Evolutionary conservation across 30 jellyfish, hydroid and myxozoan species (phyloP), one percentile per base, ranked within the genome.

Genomic region (Turritopsis rubra): DNA sequence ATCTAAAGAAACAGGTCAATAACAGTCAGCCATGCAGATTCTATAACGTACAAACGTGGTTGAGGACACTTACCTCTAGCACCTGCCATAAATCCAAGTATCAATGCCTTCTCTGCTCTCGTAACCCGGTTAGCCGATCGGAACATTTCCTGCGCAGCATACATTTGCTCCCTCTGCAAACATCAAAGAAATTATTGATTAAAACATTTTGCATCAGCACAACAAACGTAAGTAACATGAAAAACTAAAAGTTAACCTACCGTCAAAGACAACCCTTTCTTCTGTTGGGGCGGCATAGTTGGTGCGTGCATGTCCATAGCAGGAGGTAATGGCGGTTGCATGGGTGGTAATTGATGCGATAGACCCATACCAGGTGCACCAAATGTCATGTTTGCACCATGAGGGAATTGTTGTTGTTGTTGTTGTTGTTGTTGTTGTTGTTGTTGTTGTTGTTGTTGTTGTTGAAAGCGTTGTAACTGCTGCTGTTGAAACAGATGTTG

Each of bases 31-130:
- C n/a, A 68, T n/a, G n/a, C n/a, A n/a, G n/a, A n/a, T n/a, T n/a
- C n/a, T n/a, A n/a, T n/a, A n/a, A n/a, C n/a, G n/a, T n/a, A 41
- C 5, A 41, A 41, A 3, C 9, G 60, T 41, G 60, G 60, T 41
- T 41, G 60, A 41, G 60, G 60, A 41, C 60, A 22, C 88, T 66
- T 76, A 91, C 98, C 98, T 84, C 98, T 87, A 18, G 91, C 96
- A 28, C 98, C 98, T n/a, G 98, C 98, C 98, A 91, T 91, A 84
- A 91, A 91, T 22, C 96, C 98, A n/a, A 91, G 96, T 19, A 91
- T 91, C 75, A 91, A 79, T 25, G 98, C 98, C 79, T 91, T 91
- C 52, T 91, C 96, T 9, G 98, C 92, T 53, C 95, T 28, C 8
- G 98, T 91, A 60, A 91, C 96, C 27, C 83, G 84, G 84, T 91